Conservation (phyloP, 1,140 invertebrate species). For the Panulirus ornatus region DNA sequence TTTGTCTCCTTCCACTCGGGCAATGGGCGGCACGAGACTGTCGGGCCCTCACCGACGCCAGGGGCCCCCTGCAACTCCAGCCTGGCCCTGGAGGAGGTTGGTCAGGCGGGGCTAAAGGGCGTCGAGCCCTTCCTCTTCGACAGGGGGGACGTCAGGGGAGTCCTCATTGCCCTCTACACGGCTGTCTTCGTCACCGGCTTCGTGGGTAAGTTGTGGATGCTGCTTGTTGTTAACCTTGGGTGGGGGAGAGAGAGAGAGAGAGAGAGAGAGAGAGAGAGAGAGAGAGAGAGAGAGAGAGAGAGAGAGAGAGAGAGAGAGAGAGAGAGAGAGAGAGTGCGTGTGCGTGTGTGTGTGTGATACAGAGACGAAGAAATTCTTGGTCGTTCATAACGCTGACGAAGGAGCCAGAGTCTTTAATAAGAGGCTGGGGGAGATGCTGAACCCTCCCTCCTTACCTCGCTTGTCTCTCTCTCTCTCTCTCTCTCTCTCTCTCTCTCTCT, state of each 20-base stretch:
- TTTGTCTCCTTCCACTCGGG: background rate
- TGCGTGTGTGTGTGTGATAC: background rate
- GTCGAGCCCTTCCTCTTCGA: conserved; percentile 51
- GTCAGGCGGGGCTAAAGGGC: background rate
- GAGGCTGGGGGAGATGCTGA: too few relatives aligned
- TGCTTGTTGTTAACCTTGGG: too few relatives aligned
- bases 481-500: too few relatives aligned
- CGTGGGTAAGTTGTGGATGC: conserved; percentile 39
- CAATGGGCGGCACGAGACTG: too few relatives aligned
- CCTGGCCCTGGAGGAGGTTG: background rate
- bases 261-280: conserved; percentile 33
- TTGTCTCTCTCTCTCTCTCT: too few relatives aligned
- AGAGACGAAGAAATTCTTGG: background rate
- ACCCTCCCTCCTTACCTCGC: too few relatives aligned
- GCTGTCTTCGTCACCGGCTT: conserved; percentile 53
- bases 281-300: conserved; percentile 44
- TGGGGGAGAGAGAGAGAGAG: background rate
- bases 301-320: conserved; percentile 14
- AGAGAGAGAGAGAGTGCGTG: conserved; percentile 10
- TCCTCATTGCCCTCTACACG: conserved; percentile 48
- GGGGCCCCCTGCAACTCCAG: conserved; percentile 5
- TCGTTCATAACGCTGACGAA: too few relatives aligned
- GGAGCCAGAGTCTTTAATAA: too few relatives aligned
- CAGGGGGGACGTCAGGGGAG: conserved; percentile 43
- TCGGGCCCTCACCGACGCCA: background rate